A percentile compares a stretch with the other conserved stretches of the same genome.
Conservation (phyloP, 2,888 invertebrate species). For the Netelia virgata region DNA sequence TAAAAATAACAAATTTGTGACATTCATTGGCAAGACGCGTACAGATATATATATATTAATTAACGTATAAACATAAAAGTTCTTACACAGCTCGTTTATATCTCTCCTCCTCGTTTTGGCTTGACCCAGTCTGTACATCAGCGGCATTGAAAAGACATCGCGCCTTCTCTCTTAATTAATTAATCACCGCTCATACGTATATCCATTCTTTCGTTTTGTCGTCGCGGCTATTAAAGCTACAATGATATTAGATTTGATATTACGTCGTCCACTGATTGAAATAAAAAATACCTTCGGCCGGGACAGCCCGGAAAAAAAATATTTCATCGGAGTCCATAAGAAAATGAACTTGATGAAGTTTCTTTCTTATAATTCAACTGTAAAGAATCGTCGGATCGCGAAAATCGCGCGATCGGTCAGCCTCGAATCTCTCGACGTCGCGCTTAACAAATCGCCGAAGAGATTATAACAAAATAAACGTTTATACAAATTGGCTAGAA, state of each 20-base stretch:
- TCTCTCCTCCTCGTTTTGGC: constrained; percentile 33
- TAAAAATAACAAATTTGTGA: constrained; percentile 30
- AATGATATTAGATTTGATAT: constrained; percentile 54
- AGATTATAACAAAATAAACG: background rate
- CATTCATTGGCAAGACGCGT: constrained; percentile 44
- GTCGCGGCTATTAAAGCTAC: constrained; percentile 33
- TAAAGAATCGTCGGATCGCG: constrained; percentile 7
- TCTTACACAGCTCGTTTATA: constrained; percentile 50
- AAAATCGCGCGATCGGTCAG: background rate
- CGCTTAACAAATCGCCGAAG: background rate
- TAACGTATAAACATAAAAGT: constrained; percentile 62
- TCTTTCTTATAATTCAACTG: background rate
- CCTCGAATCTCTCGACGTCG: constrained; percentile 22
- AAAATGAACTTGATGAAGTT: constrained; percentile 1
- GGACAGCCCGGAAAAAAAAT: constrained; percentile 28
- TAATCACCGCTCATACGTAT: background rate
- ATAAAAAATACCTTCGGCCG: background rate
- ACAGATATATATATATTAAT: constrained; percentile 44
- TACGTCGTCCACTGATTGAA: constrained; percentile 10
- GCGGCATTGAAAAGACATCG: constrained; percentile 29
- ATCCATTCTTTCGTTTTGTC: constrained; percentile 5
- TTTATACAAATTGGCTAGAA: constrained; percentile 30
- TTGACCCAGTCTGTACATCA: constrained; percentile 43
- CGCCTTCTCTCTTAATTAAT: background rate
- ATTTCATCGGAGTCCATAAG: background rate